Evolutionary conservation across 1,140 invertebrate species (phyloP), one percentile per base, ranked within the genome.

Genomic region (Orius insidiosus): DNA sequence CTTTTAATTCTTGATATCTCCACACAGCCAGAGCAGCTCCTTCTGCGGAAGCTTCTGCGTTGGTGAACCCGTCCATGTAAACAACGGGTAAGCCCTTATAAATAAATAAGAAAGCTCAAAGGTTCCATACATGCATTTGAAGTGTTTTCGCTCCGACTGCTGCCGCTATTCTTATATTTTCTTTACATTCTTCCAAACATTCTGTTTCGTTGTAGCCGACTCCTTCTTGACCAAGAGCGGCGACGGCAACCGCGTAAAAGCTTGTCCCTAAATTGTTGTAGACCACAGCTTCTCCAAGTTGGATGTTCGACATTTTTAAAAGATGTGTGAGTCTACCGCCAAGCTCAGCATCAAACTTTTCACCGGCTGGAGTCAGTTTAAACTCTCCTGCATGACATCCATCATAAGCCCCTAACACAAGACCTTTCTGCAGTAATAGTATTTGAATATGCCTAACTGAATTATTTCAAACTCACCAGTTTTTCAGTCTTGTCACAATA

Each of bases 21-120:
- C 68, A 81, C 4, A 74, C 57, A 33, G 66, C 65, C 24, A 87
- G 62, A 24, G 63, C 54, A 33, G 72, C 69, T 2, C 80, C 81
- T 61, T 86, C 83, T 2, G 81, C 81, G 3, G 79, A 72, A 18
- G 78, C 75, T 59, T 81, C 76, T 1, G 78, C 68, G 60, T 82
- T 71, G 0, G 69, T 72, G 54, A 82, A 73, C 30, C 68, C 66
- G 56, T 86, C 83, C 1, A 86, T 60, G 5, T 63, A 59, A 38
- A 86, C 76, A 6, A 65, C 59, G 1, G 45, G 19, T 1, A 49
- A 19, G 13, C 40, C 43, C 35, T 44, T 5, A 10, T 15, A 10
- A 15, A 35, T 31, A 18, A 36, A 10, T 11, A 15, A 36, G 35
- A 51, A n/a, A 11, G n/a, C n/a, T n/a, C 35, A 36, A 10, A 15